These are phyloP conservation scores for Aphis gossypii DNA, from an alignment of 1,140 invertebrate genomes.

Conservation along the genomic window DNA sequence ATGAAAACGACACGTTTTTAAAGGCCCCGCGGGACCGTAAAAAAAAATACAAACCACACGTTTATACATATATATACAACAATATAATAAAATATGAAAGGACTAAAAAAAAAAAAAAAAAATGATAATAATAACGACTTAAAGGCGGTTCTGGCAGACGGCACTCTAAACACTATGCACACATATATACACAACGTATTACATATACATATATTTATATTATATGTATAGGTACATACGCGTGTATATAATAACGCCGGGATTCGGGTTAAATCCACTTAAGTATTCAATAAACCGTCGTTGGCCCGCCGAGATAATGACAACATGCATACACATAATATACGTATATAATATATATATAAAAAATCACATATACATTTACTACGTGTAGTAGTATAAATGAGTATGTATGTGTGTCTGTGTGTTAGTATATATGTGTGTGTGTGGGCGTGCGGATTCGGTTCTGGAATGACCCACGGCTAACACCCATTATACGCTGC, in stretches of 20 bases:
- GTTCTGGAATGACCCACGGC: slow-evolving; percentile 37
- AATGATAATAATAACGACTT: slow-evolving; percentile 8
- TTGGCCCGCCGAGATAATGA: slow-evolving; percentile 35
- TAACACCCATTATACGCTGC: neutral
- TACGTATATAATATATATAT: neutral
- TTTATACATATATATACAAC: neutral
- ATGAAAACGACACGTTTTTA: slow-evolving; percentile 6
- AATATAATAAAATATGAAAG: neutral
- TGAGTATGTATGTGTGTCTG: neutral
- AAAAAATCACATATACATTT: neutral
- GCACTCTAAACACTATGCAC: neutral
- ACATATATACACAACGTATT: neutral
- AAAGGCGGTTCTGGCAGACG: slow-evolving; percentile 21
- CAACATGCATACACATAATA: neutral
- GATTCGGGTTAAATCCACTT: slow-evolving; percentile 34
- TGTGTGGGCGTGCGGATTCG: slow-evolving; percentile 39
- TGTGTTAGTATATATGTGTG: neutral
- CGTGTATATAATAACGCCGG: slow-evolving; percentile 30
- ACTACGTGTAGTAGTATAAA: neutral
- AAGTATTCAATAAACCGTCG: slow-evolving; percentile 53
- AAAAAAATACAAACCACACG: neutral
- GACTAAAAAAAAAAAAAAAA: neutral
- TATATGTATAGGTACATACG: neutral
- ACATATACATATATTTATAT: neutral
- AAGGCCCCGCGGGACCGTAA: slow-evolving; percentile 28